Evolutionary conservation across 2,888 invertebrate species (phyloP).

Genomic region (Brachypalpus laphriformis): DNA sequence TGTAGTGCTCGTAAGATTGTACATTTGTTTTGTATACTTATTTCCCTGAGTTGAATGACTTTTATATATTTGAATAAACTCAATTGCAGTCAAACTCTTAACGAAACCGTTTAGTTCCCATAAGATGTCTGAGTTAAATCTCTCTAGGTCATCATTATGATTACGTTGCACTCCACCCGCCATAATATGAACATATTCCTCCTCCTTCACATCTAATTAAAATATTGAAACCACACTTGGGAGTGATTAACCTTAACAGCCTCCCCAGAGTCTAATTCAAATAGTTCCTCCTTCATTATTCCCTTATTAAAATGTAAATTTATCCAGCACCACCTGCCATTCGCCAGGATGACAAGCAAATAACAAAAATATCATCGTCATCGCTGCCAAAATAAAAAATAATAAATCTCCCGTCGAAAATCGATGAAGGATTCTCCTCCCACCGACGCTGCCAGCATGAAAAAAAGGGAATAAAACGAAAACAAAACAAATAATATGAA

Average conservation of each 20-base stretch:
- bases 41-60: neutral
- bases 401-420: slow-evolving; percentile 8
- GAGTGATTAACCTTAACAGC: slow-evolving; percentile 49
- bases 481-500: neutral
- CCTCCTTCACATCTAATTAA: neutral
- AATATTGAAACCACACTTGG: slow-evolving; percentile 19
- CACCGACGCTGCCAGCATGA: neutral
- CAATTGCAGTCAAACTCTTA: no score
- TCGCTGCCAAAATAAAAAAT: slow-evolving; percentile 15
- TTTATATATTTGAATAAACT: no score
- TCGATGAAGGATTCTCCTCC: neutral
- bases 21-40: no score
- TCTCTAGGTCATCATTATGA: no score
- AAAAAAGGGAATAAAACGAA: neutral
- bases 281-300: slow-evolving; percentile 14
- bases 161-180: no score
- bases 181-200: neutral
- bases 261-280: slow-evolving; percentile 11
- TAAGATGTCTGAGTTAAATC: no score
- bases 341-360: slow-evolving; percentile 14
- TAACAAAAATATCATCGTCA: slow-evolving; percentile 19
- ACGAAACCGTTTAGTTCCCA: no score
- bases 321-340: slow-evolving; percentile 16
- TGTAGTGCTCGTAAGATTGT: no score
- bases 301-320: slow-evolving; percentile 47